phyloP scores from a whole-genome alignment of 1,140 invertebrate species.

The Hycleus cichorii region DNA sequence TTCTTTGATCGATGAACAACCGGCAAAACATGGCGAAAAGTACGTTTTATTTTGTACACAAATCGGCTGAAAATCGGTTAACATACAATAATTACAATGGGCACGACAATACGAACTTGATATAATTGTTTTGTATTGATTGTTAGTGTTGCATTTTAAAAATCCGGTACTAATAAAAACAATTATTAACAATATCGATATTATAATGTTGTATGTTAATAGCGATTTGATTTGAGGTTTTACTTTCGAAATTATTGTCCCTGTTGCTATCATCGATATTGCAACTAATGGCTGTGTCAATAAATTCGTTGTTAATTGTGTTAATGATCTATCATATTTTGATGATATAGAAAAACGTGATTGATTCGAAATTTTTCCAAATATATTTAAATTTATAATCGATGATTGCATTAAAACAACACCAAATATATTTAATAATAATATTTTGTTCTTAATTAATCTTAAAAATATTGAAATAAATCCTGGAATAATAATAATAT shows the following conservation, averaged over 20 bases:
- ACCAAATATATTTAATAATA: conserved; percentile 52
- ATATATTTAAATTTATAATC: conserved; percentile 47
- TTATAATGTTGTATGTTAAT: conserved; percentile 50
- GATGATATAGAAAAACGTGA: conserved; percentile 43
- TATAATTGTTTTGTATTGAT: conserved; percentile 39
- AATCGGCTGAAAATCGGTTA: conserved; percentile 57
- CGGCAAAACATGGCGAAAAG: conserved; percentile 65
- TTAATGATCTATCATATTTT: conserved; percentile 40
- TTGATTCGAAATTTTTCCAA: conserved; percentile 52
- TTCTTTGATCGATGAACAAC: conserved; percentile 46
- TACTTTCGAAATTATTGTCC: conserved; percentile 52
- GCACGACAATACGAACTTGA: conserved; percentile 51
- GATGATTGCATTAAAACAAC: conserved; percentile 50
- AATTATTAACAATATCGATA: conserved; percentile 42
- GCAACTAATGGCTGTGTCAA: conserved; percentile 56
- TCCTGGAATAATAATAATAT: conserved; percentile 26
- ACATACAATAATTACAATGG: conserved; percentile 51
- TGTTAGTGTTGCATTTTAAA: conserved; percentile 45
- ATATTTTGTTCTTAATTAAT: conserved; percentile 51
- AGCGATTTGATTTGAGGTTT: conserved; percentile 49
- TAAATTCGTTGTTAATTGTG: conserved; percentile 46
- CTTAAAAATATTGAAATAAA: conserved; percentile 50
- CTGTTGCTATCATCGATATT: conserved; percentile 51
- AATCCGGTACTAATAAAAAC: conserved; percentile 53
- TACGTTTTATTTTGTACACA: conserved; percentile 53